These are phyloP conservation scores for Pharmacophagus antenor DNA, from an alignment of 2,888 invertebrate genomes.

Conservation along the genomic window DNA sequence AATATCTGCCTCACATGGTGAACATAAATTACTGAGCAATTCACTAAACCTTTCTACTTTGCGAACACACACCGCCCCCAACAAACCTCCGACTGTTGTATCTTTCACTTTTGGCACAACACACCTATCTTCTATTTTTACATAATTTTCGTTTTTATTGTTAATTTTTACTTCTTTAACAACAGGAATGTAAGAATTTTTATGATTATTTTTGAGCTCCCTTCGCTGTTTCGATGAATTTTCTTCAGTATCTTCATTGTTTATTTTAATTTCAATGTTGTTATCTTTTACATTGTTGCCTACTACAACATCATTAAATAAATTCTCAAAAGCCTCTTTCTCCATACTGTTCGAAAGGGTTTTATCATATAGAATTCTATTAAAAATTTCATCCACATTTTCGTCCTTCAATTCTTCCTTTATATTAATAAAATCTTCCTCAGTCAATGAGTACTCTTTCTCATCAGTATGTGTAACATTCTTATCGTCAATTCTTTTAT, in stretches of 20 bases:
- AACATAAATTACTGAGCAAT: constrained; percentile 75
- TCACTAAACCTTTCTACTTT: constrained; percentile 79
- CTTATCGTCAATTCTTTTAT: constrained; percentile 57
- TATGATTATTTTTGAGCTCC: constrained; percentile 59
- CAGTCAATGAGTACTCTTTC: constrained; percentile 46
- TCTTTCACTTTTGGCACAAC: constrained; percentile 68
- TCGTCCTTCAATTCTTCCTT: constrained; percentile 44
- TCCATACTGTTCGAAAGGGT: constrained; percentile 54
- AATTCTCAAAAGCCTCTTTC: constrained; percentile 64
- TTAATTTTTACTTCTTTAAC: constrained; percentile 48
- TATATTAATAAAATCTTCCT: constrained; percentile 48
- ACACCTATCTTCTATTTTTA: constrained; percentile 58
- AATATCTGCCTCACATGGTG: constrained; percentile 71
- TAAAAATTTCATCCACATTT: constrained; percentile 63
- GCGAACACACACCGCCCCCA: constrained; percentile 74
- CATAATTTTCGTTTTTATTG: constrained; percentile 45
- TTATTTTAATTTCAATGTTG: constrained; percentile 43
- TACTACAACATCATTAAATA: constrained; percentile 63
- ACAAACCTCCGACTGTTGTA: constrained; percentile 57
- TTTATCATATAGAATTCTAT: constrained; percentile 61
- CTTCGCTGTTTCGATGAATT: constrained; percentile 36
- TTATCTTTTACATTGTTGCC: constrained; percentile 38
- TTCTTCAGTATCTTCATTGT: constrained; percentile 41
- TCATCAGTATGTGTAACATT: constrained; percentile 51
- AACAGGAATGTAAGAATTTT: constrained; percentile 57